A percentile compares a stretch with the other conserved stretches of the same genome.
Evolutionary conservation across 2,797 vertebrate species (phyloP).

Genomic region (Eulemur coronatus): DNA sequence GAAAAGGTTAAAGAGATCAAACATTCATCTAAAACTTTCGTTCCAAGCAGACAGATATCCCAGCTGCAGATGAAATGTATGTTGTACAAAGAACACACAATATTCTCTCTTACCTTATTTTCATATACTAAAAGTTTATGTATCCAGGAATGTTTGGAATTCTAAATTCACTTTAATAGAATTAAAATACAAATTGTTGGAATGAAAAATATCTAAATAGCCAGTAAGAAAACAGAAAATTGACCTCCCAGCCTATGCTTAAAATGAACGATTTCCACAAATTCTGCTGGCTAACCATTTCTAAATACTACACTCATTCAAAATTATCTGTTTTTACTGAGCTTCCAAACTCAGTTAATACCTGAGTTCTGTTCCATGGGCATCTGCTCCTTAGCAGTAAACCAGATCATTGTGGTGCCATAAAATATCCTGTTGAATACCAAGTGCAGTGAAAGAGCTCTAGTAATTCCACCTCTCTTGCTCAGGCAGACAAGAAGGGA

Average conservation of each 20-base stretch:
- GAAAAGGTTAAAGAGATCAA: constrained; percentile 20
- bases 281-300: neutral
- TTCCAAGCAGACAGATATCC: neutral
- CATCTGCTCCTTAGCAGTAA: constrained; percentile 53
- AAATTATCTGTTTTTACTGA: constrained; percentile 39
- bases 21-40: neutral
- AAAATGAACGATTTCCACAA: neutral
- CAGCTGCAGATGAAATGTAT: neutral
- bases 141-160: neutral
- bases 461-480: neutral
- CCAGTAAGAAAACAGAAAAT: constrained; percentile 31
- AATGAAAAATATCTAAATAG: neutral
- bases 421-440: constrained; percentile 16
- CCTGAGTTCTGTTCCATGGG: neutral
- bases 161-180: neutral
- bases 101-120: constrained; percentile 16
- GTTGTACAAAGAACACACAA: neutral
- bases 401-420: neutral
- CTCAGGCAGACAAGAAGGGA: neutral
- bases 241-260: neutral
- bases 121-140: neutral
- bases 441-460: neutral
- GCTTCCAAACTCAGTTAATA: constrained; percentile 9
- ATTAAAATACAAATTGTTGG: constrained; percentile 48
- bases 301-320: constrained; percentile 7